Base-by-base conservation (phyloP, 2,113 vertebrate genomes). In the Pachycephala philippinensis region DNA sequence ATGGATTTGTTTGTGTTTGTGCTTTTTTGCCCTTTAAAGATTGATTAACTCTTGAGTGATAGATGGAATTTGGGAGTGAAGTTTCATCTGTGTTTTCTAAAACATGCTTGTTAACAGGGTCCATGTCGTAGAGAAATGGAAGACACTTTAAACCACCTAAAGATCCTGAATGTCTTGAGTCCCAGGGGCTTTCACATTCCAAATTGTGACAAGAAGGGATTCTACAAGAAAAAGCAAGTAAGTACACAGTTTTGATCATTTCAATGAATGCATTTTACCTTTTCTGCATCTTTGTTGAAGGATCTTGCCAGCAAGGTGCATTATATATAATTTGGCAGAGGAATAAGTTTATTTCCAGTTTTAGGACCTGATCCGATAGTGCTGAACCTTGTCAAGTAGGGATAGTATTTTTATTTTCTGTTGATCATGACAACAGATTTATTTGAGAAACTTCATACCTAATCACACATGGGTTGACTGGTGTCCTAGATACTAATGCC, bases 221-320 rank as follows among this genome's bases (percentile, higher is more conserved):
- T 99, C 97, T 99, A 99, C 97, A 99, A 99, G 98, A 99, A 99
- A 97, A 99, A 99, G 81, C 99, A 99, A 98, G 99, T 99, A 95
- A 98, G 97, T 84, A 56, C 23, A 22, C 13, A 15, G 26, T 91
- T 56, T 52, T 7, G 4, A 15, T 35, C 5, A 28, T 49, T 86
- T 87, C 27, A 26, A 0, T 87, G 24, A 84, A 49, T 59, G 16
- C 13, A 3, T 16, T 81, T 60, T 33, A 52, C n/a, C 22, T 86
- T 64, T 53, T 65, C 33, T 63, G 20, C 18, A 7, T 60, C n/a
- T 49, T 84, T 77, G 12, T 59, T 72, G 65, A 50, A 86, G 30
- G 33, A 15, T 75, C 19, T 33, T 88, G 31, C 35, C 49, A 84
- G 23, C 22, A 52, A 69, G 37, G 22, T 74, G 15, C 23, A 7